Evolutionary conservation across 2,113 vertebrate genomes (phyloP).

Genomic region (Casuarius casuarius): DNA sequence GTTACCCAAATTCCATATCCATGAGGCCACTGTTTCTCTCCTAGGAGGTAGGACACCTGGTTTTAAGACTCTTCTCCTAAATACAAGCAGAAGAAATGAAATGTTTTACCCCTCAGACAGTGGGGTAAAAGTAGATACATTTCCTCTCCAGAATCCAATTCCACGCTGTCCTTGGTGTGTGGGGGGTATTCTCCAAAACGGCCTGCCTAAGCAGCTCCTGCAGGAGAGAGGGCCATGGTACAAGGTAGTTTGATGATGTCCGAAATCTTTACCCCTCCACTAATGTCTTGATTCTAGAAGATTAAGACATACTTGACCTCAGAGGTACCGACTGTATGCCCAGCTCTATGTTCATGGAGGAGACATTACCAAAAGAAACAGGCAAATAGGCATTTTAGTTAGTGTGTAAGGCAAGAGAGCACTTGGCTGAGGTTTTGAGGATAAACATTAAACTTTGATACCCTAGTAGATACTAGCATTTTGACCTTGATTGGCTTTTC

Average conservation of each 20-base stretch:
- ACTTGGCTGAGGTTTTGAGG: neutral
- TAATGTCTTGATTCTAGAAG: neutral
- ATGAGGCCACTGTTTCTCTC: neutral
- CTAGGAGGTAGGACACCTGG: neutral
- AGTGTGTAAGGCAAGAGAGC: neutral
- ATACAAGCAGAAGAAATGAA: accelerated
- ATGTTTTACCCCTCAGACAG: neutral
- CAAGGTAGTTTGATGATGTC: neutral
- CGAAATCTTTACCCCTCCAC: neutral
- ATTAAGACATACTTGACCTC: neutral
- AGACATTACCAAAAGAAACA: neutral
- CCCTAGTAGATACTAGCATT: neutral
- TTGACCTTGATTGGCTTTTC: neutral
- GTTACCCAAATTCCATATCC: neutral
- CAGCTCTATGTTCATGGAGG: neutral
- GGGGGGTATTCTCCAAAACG: neutral
- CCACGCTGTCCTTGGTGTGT: neutral
- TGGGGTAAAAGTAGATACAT: neutral
- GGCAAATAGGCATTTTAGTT: neutral
- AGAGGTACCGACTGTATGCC: neutral
- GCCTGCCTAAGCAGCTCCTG: neutral
- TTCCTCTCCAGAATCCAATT: neutral
- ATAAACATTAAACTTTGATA: neutral
- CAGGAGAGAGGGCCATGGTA: neutral
- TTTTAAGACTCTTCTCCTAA: neutral